A percentile compares a stretch with the other conserved stretches of the same genome.
Conservation (phyloP, 2,888 invertebrate species). For the Petrolisthes cinctipes region DNA sequence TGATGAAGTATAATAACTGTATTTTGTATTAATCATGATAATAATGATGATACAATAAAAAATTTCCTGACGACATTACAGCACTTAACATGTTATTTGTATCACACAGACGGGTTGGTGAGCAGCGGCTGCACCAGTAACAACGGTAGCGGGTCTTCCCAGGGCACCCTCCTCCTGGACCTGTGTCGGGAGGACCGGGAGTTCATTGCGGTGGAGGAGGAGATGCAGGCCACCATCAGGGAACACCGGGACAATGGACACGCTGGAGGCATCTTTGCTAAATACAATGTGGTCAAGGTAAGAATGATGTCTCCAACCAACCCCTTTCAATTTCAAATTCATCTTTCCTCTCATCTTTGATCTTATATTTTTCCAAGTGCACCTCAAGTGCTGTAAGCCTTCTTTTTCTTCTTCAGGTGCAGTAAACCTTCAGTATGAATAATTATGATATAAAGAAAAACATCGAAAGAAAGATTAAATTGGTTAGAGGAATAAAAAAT, state of each 20-base stretch:
- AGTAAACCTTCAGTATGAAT: too few relatives aligned
- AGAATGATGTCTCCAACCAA: slow-evolving; percentile 46
- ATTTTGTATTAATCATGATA: neutral
- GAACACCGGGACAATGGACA: slow-evolving; percentile 92
- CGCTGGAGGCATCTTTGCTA: slow-evolving; percentile 88
- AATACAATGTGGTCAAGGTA: slow-evolving; percentile 91
- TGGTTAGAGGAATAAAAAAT: too few relatives aligned
- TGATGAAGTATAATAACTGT: too few relatives aligned
- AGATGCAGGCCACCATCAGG: slow-evolving; percentile 95
- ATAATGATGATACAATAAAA: neutral
- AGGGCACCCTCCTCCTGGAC: slow-evolving; percentile 87
- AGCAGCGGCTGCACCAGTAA: slow-evolving; percentile 47
- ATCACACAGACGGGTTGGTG: slow-evolving; percentile 42
- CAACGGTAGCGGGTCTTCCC: slow-evolving; percentile 41
- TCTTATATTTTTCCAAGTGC: too few relatives aligned
- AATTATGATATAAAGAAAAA: too few relatives aligned
- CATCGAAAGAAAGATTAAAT: too few relatives aligned
- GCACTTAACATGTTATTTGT: slow-evolving; percentile 19
- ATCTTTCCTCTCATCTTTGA: too few relatives aligned
- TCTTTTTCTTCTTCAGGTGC: too few relatives aligned
- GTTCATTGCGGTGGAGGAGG: slow-evolving; percentile 90
- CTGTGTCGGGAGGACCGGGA: slow-evolving; percentile 86
- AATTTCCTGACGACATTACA: neutral
- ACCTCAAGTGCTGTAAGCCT: too few relatives aligned
- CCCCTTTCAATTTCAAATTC: too few relatives aligned